Evolutionary conservation across 1,140 invertebrate species (phyloP).

Genomic region (Campodea augens): DNA sequence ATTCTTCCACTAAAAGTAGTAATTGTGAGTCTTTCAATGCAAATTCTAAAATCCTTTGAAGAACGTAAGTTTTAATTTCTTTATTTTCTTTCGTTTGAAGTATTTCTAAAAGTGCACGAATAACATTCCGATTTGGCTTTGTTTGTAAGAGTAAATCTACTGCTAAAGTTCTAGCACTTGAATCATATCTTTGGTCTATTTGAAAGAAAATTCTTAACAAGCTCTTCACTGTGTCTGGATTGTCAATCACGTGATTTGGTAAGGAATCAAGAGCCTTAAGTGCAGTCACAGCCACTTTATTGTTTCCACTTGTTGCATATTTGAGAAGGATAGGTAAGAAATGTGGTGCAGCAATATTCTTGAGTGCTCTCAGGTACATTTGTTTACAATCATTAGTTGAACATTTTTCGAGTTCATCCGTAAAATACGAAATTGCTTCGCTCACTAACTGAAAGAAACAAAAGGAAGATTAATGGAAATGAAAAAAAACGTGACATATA

Average conservation of each 20-base stretch:
- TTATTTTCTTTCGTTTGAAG: slow-evolving; percentile 10
- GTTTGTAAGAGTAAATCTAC: slow-evolving; percentile 46
- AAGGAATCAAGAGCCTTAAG: slow-evolving; percentile 41
- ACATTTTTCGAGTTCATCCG: slow-evolving; percentile 31
- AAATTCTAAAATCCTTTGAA: slow-evolving; percentile 15
- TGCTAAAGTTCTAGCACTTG: slow-evolving; percentile 46
- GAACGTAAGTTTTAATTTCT: slow-evolving; percentile 16
- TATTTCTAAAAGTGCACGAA: slow-evolving; percentile 4
- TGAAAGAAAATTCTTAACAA: slow-evolving; percentile 37
- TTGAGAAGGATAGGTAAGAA: slow-evolving; percentile 37
- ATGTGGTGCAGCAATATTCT: slow-evolving; percentile 37
- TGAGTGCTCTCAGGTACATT: slow-evolving; percentile 41
- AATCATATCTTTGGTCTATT: slow-evolving; percentile 38
- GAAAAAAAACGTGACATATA: no score
- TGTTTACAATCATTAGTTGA: slow-evolving; percentile 31
- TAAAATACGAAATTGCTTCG: slow-evolving; percentile 26
- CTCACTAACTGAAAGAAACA: slow-evolving; percentile 21
- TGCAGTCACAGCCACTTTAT: slow-evolving; percentile 34
- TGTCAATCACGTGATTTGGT: slow-evolving; percentile 25
- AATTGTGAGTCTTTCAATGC: slow-evolving; percentile 12
- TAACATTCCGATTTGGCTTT: slow-evolving; percentile 19
- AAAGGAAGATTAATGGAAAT: no score
- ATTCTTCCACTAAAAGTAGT: slow-evolving; percentile 14
- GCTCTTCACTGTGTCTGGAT: slow-evolving; percentile 19
- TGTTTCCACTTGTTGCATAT: slow-evolving; percentile 28